These are phyloP conservation scores for Molossus molossus DNA, from an alignment of 2,797 vertebrate genomes.

Conservation along the genomic window DNA sequence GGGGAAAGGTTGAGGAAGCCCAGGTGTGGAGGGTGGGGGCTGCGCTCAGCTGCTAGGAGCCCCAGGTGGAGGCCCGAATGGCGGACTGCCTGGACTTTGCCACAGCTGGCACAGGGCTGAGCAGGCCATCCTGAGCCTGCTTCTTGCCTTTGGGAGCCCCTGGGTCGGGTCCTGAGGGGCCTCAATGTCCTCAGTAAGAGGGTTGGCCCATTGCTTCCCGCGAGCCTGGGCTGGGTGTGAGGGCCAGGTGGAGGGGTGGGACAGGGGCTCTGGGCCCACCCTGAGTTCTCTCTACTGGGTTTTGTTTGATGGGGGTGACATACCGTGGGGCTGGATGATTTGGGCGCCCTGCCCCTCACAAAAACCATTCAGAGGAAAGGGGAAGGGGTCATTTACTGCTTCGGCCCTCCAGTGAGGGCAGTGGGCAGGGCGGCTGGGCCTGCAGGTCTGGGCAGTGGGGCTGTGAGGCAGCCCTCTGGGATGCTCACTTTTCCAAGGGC, in stretches of 20 bases:
- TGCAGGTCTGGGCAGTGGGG: background rate
- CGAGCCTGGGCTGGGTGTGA: background rate
- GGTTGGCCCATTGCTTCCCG: background rate
- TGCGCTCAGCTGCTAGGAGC: background rate
- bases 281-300: background rate
- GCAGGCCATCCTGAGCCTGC: background rate
- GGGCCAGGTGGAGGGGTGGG: background rate
- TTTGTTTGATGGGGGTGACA: background rate
- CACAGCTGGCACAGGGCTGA: background rate
- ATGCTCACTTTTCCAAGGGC: background rate
- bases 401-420: background rate
- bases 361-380: background rate
- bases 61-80: background rate
- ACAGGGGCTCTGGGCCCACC: accelerated
- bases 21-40: no score
- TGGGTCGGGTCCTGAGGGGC: background rate
- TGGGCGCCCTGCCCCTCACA: background rate
- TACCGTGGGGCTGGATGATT: background rate
- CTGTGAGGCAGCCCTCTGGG: accelerated
- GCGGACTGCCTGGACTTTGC: background rate
- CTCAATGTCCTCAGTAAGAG: background rate
- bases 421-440: accelerated
- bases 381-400: accelerated
- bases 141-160: background rate
- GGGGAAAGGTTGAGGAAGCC: background rate